phyloP scores from a whole-genome alignment of 2,113 vertebrate genomes.

The Mastomys coucha region DNA sequence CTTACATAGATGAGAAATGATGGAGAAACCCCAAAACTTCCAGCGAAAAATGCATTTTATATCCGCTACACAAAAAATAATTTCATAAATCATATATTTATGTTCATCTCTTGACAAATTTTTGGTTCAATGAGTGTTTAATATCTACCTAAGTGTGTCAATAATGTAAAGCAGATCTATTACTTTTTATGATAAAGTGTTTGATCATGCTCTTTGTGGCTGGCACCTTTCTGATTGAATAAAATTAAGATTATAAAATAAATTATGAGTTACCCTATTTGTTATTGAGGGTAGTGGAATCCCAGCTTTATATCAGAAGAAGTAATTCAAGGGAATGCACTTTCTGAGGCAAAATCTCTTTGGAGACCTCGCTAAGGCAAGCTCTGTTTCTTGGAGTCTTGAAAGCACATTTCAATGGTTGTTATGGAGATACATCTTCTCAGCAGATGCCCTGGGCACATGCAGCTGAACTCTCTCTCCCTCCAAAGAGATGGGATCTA shows the following conservation, averaged over 20 bases:
- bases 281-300: constrained; percentile 43
- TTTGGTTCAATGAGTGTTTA: background rate
- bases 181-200: constrained; percentile 8
- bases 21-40: background rate
- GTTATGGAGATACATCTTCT: background rate
- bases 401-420: background rate
- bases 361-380: background rate
- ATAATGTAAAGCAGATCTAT: constrained; percentile 5
- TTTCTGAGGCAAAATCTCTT: constrained; percentile 34
- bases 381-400: background rate
- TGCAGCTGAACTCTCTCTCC: background rate
- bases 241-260: constrained; percentile 36
- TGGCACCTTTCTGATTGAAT: constrained; percentile 23
- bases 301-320: background rate
- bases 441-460: background rate
- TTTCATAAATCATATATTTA: background rate
- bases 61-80: background rate
- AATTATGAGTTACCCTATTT: constrained; percentile 23
- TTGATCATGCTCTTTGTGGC: background rate
- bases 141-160: background rate
- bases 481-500: background rate
- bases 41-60: background rate
- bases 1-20: background rate
- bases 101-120: background rate
- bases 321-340: constrained; percentile 33